Percentiles rank a stretch among this genome's conserved stretches.
Evolutionary conservation across 2,113 vertebrate species (phyloP).

Genomic region (Tringa solitaria): DNA sequence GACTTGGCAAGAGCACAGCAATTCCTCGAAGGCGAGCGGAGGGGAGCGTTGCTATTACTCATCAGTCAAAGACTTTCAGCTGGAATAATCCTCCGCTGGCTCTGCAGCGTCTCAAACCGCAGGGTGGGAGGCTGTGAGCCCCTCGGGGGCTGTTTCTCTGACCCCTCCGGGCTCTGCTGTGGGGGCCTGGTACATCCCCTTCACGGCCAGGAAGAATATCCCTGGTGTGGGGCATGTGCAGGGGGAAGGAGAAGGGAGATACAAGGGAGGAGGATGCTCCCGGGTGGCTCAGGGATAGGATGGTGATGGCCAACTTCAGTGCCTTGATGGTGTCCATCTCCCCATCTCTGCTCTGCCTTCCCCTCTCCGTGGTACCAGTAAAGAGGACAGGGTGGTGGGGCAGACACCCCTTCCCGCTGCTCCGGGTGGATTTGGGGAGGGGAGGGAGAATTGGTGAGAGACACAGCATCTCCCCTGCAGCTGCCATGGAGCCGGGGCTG

Average conservation of each 20-base stretch:
- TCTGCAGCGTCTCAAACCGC: rapidly evolving
- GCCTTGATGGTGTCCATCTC: not conserved
- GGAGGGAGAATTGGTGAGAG: rapidly evolving
- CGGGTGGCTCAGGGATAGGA: rapidly evolving
- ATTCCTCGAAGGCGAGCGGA: not conserved
- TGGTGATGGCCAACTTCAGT: rapidly evolving
- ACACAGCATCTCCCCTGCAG: not conserved
- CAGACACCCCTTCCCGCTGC: not conserved
- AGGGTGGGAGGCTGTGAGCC: not conserved
- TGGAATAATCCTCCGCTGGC: not conserved
- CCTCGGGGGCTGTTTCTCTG: not conserved
- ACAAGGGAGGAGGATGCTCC: not conserved
- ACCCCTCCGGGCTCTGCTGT: rapidly evolving
- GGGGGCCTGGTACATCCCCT: not conserved
- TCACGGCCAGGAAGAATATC: not conserved
- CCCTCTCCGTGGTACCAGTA: not conserved
- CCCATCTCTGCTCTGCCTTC: not conserved
- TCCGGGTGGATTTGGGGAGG: not conserved
- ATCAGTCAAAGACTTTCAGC: slow-evolving; percentile 47
- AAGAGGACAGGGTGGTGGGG: not conserved
- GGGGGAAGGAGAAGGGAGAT: not conserved
- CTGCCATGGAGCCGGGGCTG: not conserved
- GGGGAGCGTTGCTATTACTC: not conserved
- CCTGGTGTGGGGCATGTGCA: rapidly evolving
- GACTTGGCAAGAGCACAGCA: slow-evolving; percentile 21